Percentiles rank a stretch among this genome's conserved stretches.
phyloP scores from a whole-genome alignment of 30 jellyfish, hydroid and myxozoan species.

The Hydra vulgaris region DNA sequence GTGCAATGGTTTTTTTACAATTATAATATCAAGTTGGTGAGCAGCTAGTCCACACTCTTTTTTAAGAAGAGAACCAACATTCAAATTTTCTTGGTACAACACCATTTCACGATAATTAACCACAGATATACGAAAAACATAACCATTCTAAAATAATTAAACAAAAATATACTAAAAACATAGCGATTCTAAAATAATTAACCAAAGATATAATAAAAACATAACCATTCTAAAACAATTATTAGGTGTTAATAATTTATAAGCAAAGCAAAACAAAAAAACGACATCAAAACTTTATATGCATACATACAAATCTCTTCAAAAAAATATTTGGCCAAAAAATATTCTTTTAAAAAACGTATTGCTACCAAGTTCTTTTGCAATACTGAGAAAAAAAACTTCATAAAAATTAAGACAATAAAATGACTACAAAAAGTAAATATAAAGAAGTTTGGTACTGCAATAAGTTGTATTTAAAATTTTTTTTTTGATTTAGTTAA shows the following conservation, averaged over 20 bases:
- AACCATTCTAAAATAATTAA: conserved; percentile 48
- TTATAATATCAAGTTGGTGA: conserved; percentile 27
- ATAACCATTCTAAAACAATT: conserved; percentile 18
- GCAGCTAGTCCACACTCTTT: conserved; percentile 35
- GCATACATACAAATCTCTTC: too few species aligned
- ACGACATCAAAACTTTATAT: too few species aligned
- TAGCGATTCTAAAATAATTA: conserved; percentile 56
- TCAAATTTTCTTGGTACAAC: conserved; percentile 25
- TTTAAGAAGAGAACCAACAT: conserved; percentile 10
- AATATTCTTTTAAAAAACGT: too few species aligned
- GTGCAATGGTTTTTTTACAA: conserved; percentile 72
- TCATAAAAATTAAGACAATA: too few species aligned
- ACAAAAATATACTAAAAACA: conserved; percentile 22
- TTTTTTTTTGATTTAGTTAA: too few species aligned
- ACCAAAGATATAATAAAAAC: conserved; percentile 57
- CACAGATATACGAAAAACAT: conserved; percentile 57
- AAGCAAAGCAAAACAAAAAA: too few species aligned
- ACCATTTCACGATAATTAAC: conserved; percentile 66
- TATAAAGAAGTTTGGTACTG: too few species aligned
- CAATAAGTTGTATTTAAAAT: too few species aligned
- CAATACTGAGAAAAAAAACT: too few species aligned
- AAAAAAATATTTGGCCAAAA: too few species aligned
- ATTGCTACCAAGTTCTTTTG: too few species aligned
- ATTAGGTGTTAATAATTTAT: not conserved
- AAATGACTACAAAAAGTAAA: too few species aligned